Conservation (phyloP, 2,797 vertebrate genomes). For the Falco naumanni region DNA sequence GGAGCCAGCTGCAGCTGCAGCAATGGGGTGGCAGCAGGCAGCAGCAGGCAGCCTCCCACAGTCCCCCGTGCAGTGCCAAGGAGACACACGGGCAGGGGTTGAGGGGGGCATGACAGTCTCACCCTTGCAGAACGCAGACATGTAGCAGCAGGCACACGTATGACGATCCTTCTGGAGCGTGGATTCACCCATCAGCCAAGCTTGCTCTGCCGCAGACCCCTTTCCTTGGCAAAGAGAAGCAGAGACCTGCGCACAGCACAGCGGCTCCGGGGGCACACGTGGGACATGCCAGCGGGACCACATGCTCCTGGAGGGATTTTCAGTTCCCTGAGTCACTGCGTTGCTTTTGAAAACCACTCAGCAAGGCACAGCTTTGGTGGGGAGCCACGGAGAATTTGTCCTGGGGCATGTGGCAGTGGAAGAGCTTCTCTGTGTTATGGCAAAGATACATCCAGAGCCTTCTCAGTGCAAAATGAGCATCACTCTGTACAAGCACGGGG, state of each 20-base stretch:
- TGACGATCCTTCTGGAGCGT: fast-evolving
- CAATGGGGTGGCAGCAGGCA: background rate
- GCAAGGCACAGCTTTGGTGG: background rate
- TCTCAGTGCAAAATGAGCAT: background rate
- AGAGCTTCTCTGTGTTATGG: background rate
- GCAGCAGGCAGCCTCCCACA: background rate
- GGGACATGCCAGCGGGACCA: background rate
- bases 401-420: background rate
- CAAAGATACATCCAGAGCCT: background rate
- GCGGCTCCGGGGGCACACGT: fast-evolving
- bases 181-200: background rate
- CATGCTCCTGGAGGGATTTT: background rate
- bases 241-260: background rate
- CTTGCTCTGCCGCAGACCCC: background rate
- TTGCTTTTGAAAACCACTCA: background rate
- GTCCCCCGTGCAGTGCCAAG: fast-evolving
- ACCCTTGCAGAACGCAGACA: background rate
- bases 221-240: background rate
- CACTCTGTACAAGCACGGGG: background rate
- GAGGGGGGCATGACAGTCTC: background rate
- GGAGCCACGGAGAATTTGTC: background rate
- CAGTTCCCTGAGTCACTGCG: background rate
- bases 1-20: background rate
- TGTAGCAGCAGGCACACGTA: background rate
- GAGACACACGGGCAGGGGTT: background rate